Evolutionary conservation across 1,140 invertebrate genomes (phyloP).

Genomic region (Bombus soroeensis): DNA sequence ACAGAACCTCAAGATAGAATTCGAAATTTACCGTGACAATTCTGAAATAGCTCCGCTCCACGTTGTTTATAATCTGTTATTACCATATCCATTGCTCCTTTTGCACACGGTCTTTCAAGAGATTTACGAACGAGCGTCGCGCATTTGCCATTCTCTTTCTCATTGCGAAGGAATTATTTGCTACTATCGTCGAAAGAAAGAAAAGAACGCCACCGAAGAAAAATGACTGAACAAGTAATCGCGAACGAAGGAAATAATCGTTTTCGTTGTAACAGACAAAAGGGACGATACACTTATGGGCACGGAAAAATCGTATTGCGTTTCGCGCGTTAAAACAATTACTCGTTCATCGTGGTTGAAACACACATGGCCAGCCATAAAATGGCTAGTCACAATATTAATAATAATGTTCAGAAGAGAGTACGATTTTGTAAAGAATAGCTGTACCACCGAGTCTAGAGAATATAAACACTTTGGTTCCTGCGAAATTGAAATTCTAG

Average conservation of each 20-base stretch:
- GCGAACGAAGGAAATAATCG: not conserved
- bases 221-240: not conserved
- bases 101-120: not conserved
- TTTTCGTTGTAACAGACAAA: not conserved
- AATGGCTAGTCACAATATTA: conserved; percentile 5
- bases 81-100: conserved; percentile 35
- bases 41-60: not conserved
- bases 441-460: too few species aligned
- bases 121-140: not conserved
- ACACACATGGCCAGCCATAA: not conserved
- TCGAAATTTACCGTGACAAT: conserved; percentile 11
- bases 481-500: not conserved
- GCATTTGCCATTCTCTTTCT: not conserved
- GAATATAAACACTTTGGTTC: too few species aligned
- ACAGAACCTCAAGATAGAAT: not conserved
- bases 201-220: not conserved
- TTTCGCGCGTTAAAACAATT: not conserved
- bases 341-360: not conserved
- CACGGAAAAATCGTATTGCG: not conserved
- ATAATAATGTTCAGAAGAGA: not conserved
- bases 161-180: not conserved
- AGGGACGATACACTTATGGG: not conserved
- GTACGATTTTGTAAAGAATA: not conserved
- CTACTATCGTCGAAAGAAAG: too few species aligned
- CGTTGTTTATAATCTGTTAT: conserved; percentile 43